These are phyloP conservation scores for Otolemur crassicaudatus DNA, from an alignment of 2,797 vertebrate genomes.

Conservation along the genomic window DNA sequence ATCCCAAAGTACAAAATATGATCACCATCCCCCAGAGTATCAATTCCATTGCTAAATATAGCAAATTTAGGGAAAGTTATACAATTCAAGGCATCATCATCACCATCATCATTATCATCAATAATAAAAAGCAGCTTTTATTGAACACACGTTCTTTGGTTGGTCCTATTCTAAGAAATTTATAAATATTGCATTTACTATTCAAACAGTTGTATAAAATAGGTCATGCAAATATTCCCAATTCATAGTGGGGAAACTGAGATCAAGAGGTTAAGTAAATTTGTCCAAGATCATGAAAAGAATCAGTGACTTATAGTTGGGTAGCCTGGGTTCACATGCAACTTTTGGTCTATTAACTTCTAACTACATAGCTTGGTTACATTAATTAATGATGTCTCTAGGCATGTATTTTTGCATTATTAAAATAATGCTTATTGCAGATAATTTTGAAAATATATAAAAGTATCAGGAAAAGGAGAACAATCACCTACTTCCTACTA, in stretches of 20 bases:
- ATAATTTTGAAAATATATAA: not conserved
- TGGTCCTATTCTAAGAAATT: not conserved
- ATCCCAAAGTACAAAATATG: not conserved
- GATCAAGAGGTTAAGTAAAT: not conserved
- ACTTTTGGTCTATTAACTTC: not conserved
- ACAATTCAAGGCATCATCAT: not conserved
- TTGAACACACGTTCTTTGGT: not conserved
- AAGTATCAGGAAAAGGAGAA: not conserved
- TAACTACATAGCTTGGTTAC: not conserved
- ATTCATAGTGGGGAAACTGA: not conserved
- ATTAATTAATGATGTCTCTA: not conserved
- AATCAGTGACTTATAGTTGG: not conserved
- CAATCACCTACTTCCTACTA: not conserved
- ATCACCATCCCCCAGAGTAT: not conserved
- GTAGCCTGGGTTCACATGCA: not conserved
- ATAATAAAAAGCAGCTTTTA: conserved; percentile 5
- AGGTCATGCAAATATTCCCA: not conserved
- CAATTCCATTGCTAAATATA: not conserved
- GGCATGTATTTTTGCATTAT: not conserved
- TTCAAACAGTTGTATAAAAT: not conserved
- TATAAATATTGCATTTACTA: conserved; percentile 16
- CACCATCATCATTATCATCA: not conserved
- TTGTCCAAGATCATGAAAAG: not conserved
- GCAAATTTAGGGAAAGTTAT: not conserved
- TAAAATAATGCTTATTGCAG: not conserved